A percentile compares a stretch with the other conserved stretches of the same genome.
Evolutionary conservation across 2,113 vertebrate genomes (phyloP).

Genomic region (Hiodon alosoides): DNA sequence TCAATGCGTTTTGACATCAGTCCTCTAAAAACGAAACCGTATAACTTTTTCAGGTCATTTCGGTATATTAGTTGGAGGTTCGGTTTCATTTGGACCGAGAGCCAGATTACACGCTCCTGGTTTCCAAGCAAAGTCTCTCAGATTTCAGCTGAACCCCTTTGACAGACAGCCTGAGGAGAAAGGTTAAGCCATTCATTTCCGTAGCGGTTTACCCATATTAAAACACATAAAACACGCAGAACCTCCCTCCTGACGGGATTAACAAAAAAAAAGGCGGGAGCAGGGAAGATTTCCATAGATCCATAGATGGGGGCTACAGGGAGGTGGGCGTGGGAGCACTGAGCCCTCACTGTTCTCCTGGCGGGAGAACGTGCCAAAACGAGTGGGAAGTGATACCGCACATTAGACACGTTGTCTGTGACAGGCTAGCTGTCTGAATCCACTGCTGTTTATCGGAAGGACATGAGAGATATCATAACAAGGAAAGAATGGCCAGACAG

Average conservation of each 20-base stretch:
- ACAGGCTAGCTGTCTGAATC: constrained; percentile 49
- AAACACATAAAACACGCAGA: constrained; percentile 15
- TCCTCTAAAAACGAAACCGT: too few relatives aligned
- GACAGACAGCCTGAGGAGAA: constrained; percentile 20
- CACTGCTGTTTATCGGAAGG: constrained; percentile 51
- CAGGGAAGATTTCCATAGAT: constrained; percentile 2
- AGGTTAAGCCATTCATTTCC: constrained; percentile 6
- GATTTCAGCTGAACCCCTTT: constrained; percentile 26
- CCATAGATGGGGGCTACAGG: too few relatives aligned
- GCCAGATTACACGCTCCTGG: too few relatives aligned
- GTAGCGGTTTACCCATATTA: constrained; percentile 25
- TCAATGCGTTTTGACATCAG: too few relatives aligned
- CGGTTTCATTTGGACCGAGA: too few relatives aligned
- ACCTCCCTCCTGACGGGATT: constrained; percentile 27
- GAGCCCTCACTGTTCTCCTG: not conserved
- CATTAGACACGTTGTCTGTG: constrained; percentile 48
- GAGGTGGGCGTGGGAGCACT: too few relatives aligned
- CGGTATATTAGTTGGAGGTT: not conserved
- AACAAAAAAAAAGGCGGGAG: constrained; percentile 18
- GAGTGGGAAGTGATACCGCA: constrained; percentile 20
- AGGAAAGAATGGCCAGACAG: constrained; percentile 43
- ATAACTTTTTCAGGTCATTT: too few relatives aligned
- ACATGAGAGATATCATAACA: constrained; percentile 37
- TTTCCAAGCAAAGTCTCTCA: constrained; percentile 10
- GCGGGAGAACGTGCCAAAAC: not conserved